Conservation (phyloP, 1,140 invertebrate species). For the Magallana ariakensis region DNA sequence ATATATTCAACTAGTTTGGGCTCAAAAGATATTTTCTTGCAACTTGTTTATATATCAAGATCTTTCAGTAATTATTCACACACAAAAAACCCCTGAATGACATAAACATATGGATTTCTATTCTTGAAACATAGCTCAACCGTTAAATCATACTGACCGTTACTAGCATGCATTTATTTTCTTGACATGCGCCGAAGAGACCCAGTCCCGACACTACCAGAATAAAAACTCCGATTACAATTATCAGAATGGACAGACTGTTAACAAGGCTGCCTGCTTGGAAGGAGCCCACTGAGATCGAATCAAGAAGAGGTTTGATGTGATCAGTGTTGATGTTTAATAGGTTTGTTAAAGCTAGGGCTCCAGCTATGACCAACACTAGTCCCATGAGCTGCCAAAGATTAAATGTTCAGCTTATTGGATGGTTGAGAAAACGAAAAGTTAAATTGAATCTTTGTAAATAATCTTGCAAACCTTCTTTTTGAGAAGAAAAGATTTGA, state of each 20-base stretch:
- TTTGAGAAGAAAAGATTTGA: no score
- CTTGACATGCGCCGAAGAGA: conserved; percentile 14
- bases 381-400: conserved; percentile 18
- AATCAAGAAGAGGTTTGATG: not conserved
- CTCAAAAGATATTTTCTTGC: no score
- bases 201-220: conserved; percentile 4
- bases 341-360: conserved; percentile 10
- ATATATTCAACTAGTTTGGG: no score
- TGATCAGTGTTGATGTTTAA: conserved; percentile 19
- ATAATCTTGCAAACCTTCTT: no score
- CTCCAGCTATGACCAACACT: not conserved
- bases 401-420: not conserved
- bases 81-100: no score
- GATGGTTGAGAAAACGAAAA: no score
- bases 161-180: conserved; percentile 46
- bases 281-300: not conserved
- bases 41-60: no score
- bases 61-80: no score
- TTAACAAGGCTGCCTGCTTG: not conserved
- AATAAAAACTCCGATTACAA: conserved; percentile 21
- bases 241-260: conserved; percentile 5
- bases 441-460: no score
- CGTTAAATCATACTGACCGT: no score
- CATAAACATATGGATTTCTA: no score
- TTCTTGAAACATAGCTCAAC: no score